Evolutionary conservation across 2,888 invertebrate species (phyloP).

Genomic region (Calameuta filiformis): DNA sequence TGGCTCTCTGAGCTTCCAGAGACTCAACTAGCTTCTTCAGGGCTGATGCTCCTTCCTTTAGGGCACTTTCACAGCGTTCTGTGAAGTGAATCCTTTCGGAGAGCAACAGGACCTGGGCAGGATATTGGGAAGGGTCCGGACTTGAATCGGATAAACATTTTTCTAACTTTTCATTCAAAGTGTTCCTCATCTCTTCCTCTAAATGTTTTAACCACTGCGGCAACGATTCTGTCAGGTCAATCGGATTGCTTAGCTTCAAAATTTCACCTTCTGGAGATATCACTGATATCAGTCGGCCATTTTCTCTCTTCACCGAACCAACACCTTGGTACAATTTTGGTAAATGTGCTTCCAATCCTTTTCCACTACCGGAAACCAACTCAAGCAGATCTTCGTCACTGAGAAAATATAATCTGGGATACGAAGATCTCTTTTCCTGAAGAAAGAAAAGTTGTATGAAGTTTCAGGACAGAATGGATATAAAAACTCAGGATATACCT

Average conservation of each 20-base stretch:
- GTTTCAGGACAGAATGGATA: constrained; percentile 1
- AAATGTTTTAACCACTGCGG: constrained; percentile 83
- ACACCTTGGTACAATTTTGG: constrained; percentile 96
- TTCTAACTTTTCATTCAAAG: constrained; percentile 51
- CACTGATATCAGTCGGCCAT: constrained; percentile 70
- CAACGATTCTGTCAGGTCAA: constrained; percentile 53
- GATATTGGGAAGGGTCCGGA: constrained; percentile 53
- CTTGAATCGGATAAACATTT: constrained; percentile 51
- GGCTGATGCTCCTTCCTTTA: constrained; percentile 49
- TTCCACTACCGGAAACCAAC: constrained; percentile 72
- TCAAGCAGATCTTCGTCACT: constrained; percentile 98
- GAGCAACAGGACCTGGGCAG: constrained; percentile 57
- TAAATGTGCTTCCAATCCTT: constrained; percentile 84
- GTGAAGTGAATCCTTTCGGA: constrained; percentile 57
- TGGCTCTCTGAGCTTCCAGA: constrained; percentile 69
- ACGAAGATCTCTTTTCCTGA: constrained; percentile 91
- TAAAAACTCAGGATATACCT: constrained; percentile 68
- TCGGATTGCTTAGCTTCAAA: constrained; percentile 67
- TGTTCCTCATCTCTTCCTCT: constrained; percentile 82
- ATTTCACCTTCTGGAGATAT: constrained; percentile 74
- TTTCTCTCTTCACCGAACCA: constrained; percentile 79
- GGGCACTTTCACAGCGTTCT: constrained; percentile 55
- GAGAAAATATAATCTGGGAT: constrained; percentile 96
- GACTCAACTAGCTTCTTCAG: constrained; percentile 67
- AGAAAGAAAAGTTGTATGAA: constrained; percentile 30